Evolutionary conservation across 1,140 invertebrate genomes (phyloP), one percentile per base, ranked within the genome.

Genomic region (Adoxophyes honmai): DNA sequence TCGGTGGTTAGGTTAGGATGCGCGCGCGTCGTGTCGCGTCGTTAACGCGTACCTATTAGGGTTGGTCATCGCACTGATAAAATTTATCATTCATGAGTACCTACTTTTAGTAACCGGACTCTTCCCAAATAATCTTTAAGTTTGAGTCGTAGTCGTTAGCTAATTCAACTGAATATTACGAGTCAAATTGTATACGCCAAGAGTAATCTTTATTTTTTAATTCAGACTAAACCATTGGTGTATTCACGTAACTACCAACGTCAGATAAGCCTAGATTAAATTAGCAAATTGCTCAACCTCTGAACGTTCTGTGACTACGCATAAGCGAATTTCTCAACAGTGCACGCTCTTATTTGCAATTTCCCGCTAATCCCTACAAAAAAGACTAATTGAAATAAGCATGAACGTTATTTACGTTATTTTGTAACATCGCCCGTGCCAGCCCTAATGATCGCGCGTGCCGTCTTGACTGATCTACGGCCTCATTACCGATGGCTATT

Each of bases 381-480:
- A 48, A 48, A 13, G 42, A 28, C 16, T 13, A 48, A 48, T 33
- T 48, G 9, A 33, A 48, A 28, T 48, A 6, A 48, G 16, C 21
- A 28, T 11, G 14, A 10, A 28, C 21, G 21, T 28, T 3, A 48
- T 48, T 48, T 48, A 28, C 21, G 21, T 28, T 3, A 48, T 48
- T 48, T 48, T 48, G 18, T 48, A 48, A 48, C 21, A 28, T 28
- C 42, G 42, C 16, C n/a, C n/a, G n/a, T 21, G 39, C n/a, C 55
- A 73, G 64, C 68, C 70, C 65, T 73, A 59, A 62, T 39, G 57
- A 59, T 68, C 13, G 73, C 75, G 70, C 75, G 75, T 81, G 75
- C 78, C 72, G 64, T 65, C 55, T 53, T 69, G 61, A 70, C 68
- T 70, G 69, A 79, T 75, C 64, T 72, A 59, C 51, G 28, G 57